Conservation (phyloP, 2,113 vertebrate genomes). For the Scomber scombrus region DNA sequence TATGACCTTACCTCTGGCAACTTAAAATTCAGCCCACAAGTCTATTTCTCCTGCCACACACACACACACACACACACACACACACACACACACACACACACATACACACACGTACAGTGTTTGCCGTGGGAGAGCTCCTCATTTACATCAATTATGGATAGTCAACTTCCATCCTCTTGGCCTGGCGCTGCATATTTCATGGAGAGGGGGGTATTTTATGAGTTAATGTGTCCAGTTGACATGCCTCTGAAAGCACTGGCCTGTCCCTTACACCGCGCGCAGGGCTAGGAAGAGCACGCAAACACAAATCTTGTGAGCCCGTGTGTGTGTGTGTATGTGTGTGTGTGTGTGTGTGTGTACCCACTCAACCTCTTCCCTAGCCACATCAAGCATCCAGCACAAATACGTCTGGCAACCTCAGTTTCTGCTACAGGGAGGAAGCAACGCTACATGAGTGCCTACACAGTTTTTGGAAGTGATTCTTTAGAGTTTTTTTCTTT, state of each 20-base stretch:
- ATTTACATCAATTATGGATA: slow-evolving; percentile 89
- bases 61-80: slow-evolving; percentile 50
- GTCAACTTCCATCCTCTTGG: slow-evolving; percentile 81
- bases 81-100: slow-evolving; percentile 56
- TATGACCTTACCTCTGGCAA: slow-evolving; percentile 68
- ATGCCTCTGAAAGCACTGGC: slow-evolving; percentile 82
- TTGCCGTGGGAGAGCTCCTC: slow-evolving; percentile 83
- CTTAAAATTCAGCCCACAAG: slow-evolving; percentile 73
- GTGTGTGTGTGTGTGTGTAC: slow-evolving; percentile 46
- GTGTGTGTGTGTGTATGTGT: slow-evolving; percentile 8
- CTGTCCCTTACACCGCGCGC: slow-evolving; percentile 74
- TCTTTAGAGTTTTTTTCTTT: background rate
- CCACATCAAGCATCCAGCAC: slow-evolving; percentile 51
- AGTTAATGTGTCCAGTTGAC: slow-evolving; percentile 86
- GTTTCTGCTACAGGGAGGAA: slow-evolving; percentile 11
- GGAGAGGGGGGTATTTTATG: slow-evolving; percentile 81
- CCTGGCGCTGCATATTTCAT: slow-evolving; percentile 84
- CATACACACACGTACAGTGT: slow-evolving; percentile 67
- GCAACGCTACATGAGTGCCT: background rate
- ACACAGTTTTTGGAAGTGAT: slow-evolving; percentile 13
- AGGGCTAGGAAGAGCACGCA: slow-evolving; percentile 64
- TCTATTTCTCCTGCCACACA: slow-evolving; percentile 53
- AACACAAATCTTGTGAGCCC: slow-evolving; percentile 52
- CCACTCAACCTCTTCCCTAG: slow-evolving; percentile 44
- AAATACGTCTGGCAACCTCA: slow-evolving; percentile 46